phyloP scores from a whole-genome alignment of 2,797 vertebrate species.

The Mormyrus proboscirostris region DNA sequence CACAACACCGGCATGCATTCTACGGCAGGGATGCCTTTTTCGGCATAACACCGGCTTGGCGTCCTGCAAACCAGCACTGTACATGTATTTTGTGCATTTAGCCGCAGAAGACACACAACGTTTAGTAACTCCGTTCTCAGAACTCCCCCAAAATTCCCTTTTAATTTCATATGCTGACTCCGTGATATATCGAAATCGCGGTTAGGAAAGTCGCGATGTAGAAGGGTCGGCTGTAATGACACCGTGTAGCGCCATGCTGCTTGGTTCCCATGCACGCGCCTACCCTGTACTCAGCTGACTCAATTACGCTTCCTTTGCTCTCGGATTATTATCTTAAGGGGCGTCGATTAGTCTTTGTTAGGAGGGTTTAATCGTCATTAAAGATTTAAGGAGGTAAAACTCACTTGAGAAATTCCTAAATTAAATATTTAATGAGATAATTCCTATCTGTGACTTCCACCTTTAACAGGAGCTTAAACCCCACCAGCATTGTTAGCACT shows the following conservation, averaged over 20 bases:
- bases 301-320: constrained; percentile 43
- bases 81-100: neutral
- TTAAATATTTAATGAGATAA: constrained; percentile 60
- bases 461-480: constrained; percentile 43
- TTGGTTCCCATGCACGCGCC: neutral
- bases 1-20: too few species aligned
- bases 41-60: neutral
- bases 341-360: constrained; percentile 58
- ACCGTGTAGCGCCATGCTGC: neutral
- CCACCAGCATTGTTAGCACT: constrained; percentile 33
- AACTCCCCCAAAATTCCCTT: neutral
- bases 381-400: constrained; percentile 57
- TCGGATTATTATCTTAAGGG: constrained; percentile 46
- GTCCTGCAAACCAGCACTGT: neutral
- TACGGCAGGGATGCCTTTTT: too few species aligned
- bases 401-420: constrained; percentile 49
- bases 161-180: neutral
- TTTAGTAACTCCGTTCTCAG: neutral
- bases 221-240: neutral
- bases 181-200: neutral
- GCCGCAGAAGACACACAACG: neutral
- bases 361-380: constrained; percentile 61
- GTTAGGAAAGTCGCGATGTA: neutral
- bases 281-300: constrained; percentile 25
- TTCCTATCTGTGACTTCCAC: constrained; percentile 53